Evolutionary conservation across 2,888 invertebrate genomes (phyloP).

Genomic region (Pyrgus malvae): DNA sequence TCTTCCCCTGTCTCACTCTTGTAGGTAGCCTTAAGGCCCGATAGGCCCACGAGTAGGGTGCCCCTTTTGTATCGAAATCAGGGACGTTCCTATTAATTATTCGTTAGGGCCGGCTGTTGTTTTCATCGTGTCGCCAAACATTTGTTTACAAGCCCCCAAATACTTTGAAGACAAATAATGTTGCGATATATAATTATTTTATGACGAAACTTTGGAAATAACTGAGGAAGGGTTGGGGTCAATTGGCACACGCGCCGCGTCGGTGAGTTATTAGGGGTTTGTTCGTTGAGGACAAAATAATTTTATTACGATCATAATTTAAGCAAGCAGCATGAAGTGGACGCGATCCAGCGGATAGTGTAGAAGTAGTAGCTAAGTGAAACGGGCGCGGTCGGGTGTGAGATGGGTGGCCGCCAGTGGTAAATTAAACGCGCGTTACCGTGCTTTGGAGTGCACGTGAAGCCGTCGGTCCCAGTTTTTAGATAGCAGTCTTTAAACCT

Average conservation of each 20-base stretch:
- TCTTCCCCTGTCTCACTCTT: too few relatives aligned
- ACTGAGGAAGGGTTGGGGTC: slow-evolving; percentile 1
- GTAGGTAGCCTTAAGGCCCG: not conserved
- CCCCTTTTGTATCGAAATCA: slow-evolving; percentile 22
- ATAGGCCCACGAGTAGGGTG: slow-evolving; percentile 3
- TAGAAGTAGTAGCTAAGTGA: too few relatives aligned
- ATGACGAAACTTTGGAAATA: slow-evolving; percentile 4
- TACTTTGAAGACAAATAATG: slow-evolving; percentile 23
- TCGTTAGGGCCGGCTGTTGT: slow-evolving; percentile 15
- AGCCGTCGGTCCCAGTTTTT: too few relatives aligned
- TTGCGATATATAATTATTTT: slow-evolving; percentile 21
- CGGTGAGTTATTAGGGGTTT: too few relatives aligned
- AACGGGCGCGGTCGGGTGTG: too few relatives aligned
- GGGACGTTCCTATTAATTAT: slow-evolving; percentile 23
- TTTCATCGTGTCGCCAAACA: slow-evolving; percentile 16
- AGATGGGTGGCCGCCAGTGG: too few relatives aligned
- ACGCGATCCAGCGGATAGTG: too few relatives aligned
- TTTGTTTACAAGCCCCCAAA: slow-evolving; percentile 21
- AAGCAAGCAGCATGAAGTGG: too few relatives aligned
- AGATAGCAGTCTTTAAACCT: too few relatives aligned
- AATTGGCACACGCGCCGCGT: not conserved
- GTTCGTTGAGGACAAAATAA: not conserved
- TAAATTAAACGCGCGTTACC: too few relatives aligned
- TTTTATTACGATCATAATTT: too few relatives aligned
- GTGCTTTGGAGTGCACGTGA: too few relatives aligned